Percentiles rank a stretch among this genome's conserved stretches.
Evolutionary conservation across 2,113 vertebrate species (phyloP).

Genomic region (Caracal caracal): DNA sequence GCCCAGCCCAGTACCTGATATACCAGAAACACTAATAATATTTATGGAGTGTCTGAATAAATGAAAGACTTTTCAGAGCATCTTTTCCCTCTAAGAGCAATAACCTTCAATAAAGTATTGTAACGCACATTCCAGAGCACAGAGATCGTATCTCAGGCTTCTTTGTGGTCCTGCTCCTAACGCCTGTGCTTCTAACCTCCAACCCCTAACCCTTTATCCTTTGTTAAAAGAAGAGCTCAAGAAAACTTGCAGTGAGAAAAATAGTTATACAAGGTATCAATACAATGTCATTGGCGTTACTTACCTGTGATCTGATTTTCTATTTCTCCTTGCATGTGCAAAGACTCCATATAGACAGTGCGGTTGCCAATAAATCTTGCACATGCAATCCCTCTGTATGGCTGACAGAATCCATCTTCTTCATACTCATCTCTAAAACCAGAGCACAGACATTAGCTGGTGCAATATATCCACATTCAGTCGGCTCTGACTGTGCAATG

Average conservation of each 20-base stretch:
- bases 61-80: constrained; percentile 67
- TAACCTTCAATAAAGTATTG: constrained; percentile 62
- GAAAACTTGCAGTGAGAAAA: background rate
- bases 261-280: background rate
- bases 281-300: constrained; percentile 43
- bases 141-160: constrained; percentile 33
- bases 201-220: background rate
- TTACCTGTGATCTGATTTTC: constrained; percentile 99
- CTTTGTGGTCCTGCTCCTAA: background rate
- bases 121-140: constrained; percentile 62
- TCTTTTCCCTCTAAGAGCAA: constrained; percentile 63
- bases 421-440: constrained; percentile 93
- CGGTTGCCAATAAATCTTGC: constrained; percentile 97
- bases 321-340: constrained; percentile 99
- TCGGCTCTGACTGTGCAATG: too few species aligned
- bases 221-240: constrained; percentile 27
- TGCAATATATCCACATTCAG: fast-evolving
- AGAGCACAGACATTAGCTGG: constrained; percentile 33
- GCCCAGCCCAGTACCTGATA: background rate
- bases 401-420: constrained; percentile 98
- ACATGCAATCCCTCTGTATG: constrained; percentile 98
- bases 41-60: constrained; percentile 62
- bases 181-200: background rate
- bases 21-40: constrained; percentile 26
- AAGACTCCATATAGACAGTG: constrained; percentile 98